Base-by-base conservation (phyloP, 2,797 vertebrate genomes). In the Anniella stebbinsi region DNA sequence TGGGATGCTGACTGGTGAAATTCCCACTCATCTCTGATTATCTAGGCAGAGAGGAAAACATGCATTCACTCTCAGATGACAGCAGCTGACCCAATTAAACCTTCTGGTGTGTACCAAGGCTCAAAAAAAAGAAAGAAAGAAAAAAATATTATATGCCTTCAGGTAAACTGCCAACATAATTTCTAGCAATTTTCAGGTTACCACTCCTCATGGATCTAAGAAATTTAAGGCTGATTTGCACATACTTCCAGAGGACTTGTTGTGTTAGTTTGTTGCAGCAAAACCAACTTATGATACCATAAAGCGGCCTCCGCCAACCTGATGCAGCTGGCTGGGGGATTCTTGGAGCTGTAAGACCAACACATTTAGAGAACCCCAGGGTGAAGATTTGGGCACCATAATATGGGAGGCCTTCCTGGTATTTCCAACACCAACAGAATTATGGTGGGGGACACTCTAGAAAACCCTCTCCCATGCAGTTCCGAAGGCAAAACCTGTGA, bases 31-130 rank as follows among this genome's bases (percentile, higher is more conserved):
- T 93, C 93, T 78, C 17, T 3, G 90, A 67, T 84, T 91, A 86
- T 87, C 80, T 87, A 76, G 76, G 80, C 80, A 76, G 67, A 33
- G 28, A 92, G 90, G 77, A 90, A 95, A 95, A 95, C 90, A 95
- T 90, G 51, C 67, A 87, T 73, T 86, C 48, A 92, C 81, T 90
- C 93, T 94, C 93, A 93, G 93, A 92, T 95, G 91, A 94, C 2
- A 11, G 89, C 11, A 87, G 92, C 93, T 96, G 93, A 94, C 93
- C 92, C 89, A 96, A 90, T 95, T 94, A 91, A 89, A 82, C 89
- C 93, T 86, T 91, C 86, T 91, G 87, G 90, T 93, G 78, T 84
- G 80, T 76, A 51, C 30, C 13, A 33, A 30, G 13, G 45, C 28
- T 78, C 45, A 33, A 28, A 30, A 8, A 72, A 72, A 72, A 10